phyloP scores from a whole-genome alignment of 2,797 vertebrate genomes.

The Otolemur crassicaudatus region DNA sequence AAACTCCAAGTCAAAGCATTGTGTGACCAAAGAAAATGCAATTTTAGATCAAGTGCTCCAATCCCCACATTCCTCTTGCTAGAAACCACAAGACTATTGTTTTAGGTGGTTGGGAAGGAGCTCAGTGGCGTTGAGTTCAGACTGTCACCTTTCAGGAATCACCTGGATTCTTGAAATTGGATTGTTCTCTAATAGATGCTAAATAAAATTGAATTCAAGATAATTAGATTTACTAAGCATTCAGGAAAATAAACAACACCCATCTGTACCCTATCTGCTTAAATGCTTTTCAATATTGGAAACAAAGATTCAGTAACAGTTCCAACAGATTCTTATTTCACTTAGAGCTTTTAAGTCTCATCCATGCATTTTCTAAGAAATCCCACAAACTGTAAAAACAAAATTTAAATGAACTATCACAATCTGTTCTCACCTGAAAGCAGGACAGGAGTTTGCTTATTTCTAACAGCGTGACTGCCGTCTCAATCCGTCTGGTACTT shows the following conservation, averaged over 20 bases:
- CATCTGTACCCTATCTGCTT: neutral
- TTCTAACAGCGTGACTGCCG: neutral
- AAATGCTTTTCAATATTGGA: neutral
- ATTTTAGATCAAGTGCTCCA: neutral
- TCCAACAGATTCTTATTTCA: conserved; percentile 7
- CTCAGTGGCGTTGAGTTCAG: neutral
- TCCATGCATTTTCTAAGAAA: conserved; percentile 47
- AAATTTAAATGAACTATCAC: neutral
- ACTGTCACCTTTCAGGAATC: neutral
- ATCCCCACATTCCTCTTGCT: neutral
- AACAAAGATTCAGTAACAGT: conserved; percentile 45
- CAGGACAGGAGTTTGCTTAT: neutral
- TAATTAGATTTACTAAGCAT: conserved; percentile 47
- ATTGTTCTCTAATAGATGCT: neutral
- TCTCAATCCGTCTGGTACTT: conserved; percentile 39
- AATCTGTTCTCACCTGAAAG: conserved; percentile 43
- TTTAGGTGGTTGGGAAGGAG: neutral
- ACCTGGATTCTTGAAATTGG: neutral
- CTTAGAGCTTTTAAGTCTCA: neutral
- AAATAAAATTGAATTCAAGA: conserved; percentile 50
- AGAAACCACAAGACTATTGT: neutral
- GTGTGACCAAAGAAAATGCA: neutral
- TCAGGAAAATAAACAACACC: conserved; percentile 15
- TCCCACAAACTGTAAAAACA: conserved; percentile 19
- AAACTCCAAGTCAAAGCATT: neutral